phyloP scores from a whole-genome alignment of 2,113 vertebrate genomes.

The Chelonoidis abingdonii region DNA sequence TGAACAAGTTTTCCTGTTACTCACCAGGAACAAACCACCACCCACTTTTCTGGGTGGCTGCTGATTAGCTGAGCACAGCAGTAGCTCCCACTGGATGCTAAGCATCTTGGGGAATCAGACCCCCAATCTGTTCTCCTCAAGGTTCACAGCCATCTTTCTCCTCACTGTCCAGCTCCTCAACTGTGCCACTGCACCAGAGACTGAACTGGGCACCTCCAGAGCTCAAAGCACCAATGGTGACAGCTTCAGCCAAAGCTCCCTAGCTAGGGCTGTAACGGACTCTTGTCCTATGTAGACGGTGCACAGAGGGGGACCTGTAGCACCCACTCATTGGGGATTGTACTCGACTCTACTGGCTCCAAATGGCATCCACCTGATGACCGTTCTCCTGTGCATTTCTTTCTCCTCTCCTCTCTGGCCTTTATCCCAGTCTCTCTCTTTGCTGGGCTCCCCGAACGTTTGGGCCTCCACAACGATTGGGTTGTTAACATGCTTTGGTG shows the following conservation, averaged over 20 bases:
- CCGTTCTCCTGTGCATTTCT: not conserved
- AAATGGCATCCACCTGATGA: no score
- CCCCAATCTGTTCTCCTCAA: not conserved
- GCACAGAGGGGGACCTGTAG: not conserved
- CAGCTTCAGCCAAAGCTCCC: no score
- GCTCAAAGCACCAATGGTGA: not conserved
- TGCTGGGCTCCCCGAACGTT: rapidly evolving
- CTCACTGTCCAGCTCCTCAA: not conserved
- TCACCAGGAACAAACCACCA: not conserved
- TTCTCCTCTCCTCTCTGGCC: not conserved
- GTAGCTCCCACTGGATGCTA: not conserved
- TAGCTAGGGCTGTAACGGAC: not conserved
- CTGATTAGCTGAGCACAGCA: not conserved
- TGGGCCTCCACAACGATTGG: rapidly evolving
- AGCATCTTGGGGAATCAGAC: not conserved
- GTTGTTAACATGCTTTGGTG: not conserved
- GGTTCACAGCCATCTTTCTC: not conserved
- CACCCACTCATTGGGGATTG: not conserved
- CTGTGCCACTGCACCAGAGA: no score
- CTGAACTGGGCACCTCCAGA: not conserved
- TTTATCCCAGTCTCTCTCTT: not conserved
- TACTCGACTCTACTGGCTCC: not conserved
- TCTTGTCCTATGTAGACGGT: not conserved
- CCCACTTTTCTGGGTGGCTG: not conserved
- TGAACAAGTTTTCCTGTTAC: not conserved